Evolutionary conservation across 1,140 invertebrate genomes (phyloP).

Genomic region (Callitettix versicolor): DNA sequence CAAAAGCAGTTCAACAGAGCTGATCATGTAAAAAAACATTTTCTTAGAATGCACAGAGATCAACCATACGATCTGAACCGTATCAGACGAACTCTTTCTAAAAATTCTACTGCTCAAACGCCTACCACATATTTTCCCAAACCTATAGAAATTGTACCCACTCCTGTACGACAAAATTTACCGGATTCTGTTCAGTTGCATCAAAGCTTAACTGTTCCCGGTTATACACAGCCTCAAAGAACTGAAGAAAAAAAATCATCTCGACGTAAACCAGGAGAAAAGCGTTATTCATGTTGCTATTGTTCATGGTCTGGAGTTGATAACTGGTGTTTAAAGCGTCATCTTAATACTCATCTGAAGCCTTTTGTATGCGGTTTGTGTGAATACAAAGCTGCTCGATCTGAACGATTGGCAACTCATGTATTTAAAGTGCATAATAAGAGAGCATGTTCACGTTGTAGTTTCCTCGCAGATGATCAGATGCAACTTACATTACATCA

Average conservation of each 20-base stretch:
- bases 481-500: conserved; percentile 64
- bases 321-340: conserved; percentile 84
- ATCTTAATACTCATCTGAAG: conserved; percentile 84
- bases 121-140: conserved; percentile 34
- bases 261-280: conserved; percentile 28
- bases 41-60: conserved; percentile 79
- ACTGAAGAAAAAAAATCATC: conserved; percentile 14
- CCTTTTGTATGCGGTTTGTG: conserved; percentile 80
- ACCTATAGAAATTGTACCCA: conserved; percentile 25
- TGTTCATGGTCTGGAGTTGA: conserved; percentile 87
- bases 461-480: conserved; percentile 70
- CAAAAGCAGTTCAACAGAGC: conserved; percentile 85
- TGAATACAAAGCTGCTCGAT: conserved; percentile 81
- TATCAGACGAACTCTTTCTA: conserved; percentile 49
- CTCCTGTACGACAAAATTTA: conserved; percentile 5
- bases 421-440: conserved; percentile 85
- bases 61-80: conserved; percentile 74
- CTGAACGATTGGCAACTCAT: conserved; percentile 75
- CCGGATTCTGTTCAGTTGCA: too few species aligned
- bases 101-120: conserved; percentile 27
- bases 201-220: conserved; percentile 22
- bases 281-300: conserved; percentile 69
- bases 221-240: conserved; percentile 27
- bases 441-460: conserved; percentile 75
- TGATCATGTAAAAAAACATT: conserved; percentile 93